These are phyloP conservation scores for Timema podura DNA, from an alignment of 2,888 invertebrate species.

Conservation along the genomic window DNA sequence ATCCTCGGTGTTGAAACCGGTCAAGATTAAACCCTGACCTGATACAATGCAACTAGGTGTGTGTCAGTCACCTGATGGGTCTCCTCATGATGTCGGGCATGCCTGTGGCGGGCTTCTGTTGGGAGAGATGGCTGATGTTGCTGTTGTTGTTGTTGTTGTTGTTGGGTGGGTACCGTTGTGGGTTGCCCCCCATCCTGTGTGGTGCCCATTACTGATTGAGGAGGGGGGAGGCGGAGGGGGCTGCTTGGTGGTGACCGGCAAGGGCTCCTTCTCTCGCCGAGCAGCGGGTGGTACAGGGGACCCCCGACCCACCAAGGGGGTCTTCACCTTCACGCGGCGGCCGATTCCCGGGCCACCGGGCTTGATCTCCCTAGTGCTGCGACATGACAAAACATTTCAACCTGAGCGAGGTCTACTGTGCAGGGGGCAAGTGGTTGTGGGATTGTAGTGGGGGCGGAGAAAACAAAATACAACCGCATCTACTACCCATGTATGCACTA, in stretches of 20 bases:
- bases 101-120: constrained; percentile 47
- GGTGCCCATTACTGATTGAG: constrained; percentile 39
- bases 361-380: constrained; percentile 89
- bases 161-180: constrained; percentile 39
- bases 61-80: constrained; percentile 65
- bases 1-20: no score
- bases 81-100: constrained; percentile 65
- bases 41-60: no score
- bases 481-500: no score
- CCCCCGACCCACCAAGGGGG: constrained; percentile 34
- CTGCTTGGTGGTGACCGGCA: constrained; percentile 34
- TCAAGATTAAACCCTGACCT: no score
- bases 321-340: constrained; percentile 67
- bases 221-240: constrained; percentile 39
- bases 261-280: constrained; percentile 26
- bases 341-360: constrained; percentile 87
- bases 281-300: constrained; percentile 21
- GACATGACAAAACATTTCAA: constrained; percentile 43
- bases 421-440: no score
- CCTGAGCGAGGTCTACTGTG: no score
- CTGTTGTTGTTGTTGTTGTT: constrained; percentile 37
- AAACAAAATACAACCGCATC: no score
- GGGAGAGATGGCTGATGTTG: constrained; percentile 42
- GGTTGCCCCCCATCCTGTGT: constrained; percentile 41
- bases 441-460: no score